Conservation (phyloP, 2,113 vertebrate species). For the Etheostoma spectabile region DNA sequence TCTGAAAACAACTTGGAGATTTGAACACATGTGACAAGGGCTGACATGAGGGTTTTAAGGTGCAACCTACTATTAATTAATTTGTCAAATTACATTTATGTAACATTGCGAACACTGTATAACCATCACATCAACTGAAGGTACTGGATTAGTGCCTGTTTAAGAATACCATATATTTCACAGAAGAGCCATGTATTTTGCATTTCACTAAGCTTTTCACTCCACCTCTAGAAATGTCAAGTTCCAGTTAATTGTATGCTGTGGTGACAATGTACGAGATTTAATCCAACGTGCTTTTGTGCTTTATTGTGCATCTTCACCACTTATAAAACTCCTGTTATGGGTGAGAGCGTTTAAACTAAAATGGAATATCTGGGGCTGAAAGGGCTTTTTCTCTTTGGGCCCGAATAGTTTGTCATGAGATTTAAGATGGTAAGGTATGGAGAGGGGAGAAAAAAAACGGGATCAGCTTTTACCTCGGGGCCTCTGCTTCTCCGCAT, state of each 20-base stretch:
- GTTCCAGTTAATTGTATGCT: not conserved
- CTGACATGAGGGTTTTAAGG: not conserved
- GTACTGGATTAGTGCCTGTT: not conserved
- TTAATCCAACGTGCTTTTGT: slow-evolving; percentile 18
- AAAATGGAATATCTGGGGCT: slow-evolving; percentile 33
- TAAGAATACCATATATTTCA: not conserved
- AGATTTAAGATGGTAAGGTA: slow-evolving; percentile 87
- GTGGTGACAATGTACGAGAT: not conserved
- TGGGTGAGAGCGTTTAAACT: slow-evolving; percentile 30
- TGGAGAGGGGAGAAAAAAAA: slow-evolving; percentile 81
- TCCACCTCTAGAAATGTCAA: not conserved
- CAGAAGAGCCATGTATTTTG: not conserved
- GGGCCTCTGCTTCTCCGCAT: slow-evolving; percentile 99
- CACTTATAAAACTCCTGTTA: slow-evolving; percentile 15
- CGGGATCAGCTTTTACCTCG: slow-evolving; percentile 99
- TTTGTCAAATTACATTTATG: not conserved
- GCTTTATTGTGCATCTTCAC: slow-evolving; percentile 2
- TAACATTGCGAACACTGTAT: not conserved
- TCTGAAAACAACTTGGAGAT: not conserved
- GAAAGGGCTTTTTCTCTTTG: slow-evolving; percentile 75
- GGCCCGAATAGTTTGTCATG: slow-evolving; percentile 95
- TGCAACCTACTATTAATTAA: not conserved
- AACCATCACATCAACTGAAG: not conserved
- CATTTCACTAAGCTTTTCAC: slow-evolving; percentile 1
- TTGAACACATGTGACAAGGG: not conserved